Percentiles rank a stretch among this genome's conserved stretches.
These are phyloP conservation scores for Galagoides demidoff DNA, from an alignment of 2,797 vertebrate species.

Conservation along the genomic window DNA sequence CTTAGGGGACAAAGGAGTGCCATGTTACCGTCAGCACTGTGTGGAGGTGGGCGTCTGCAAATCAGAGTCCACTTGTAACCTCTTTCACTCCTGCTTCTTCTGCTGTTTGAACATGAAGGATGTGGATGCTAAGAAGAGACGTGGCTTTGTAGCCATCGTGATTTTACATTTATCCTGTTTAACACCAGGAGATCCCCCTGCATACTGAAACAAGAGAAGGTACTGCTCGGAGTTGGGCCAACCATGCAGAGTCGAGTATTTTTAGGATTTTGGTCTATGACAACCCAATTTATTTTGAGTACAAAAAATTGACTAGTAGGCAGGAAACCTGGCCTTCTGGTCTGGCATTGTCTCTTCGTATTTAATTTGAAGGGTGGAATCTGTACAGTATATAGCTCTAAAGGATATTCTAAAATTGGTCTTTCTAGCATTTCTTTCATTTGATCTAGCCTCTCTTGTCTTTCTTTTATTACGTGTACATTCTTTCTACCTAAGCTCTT, in stretches of 20 bases:
- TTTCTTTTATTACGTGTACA: not conserved
- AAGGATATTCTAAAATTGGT: not conserved
- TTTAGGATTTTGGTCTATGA: not conserved
- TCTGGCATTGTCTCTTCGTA: not conserved
- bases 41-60: not conserved
- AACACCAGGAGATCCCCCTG: not conserved
- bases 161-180: not conserved
- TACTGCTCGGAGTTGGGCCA: not conserved
- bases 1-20: not conserved
- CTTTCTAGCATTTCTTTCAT: not conserved
- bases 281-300: not conserved
- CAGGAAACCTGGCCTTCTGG: not conserved
- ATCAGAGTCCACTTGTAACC: not conserved
- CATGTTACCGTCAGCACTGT: too few species aligned
- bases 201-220: constrained; percentile 15
- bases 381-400: not conserved
- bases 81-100: not conserved
- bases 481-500: not conserved
- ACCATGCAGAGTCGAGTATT: not conserved
- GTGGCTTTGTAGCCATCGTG: not conserved
- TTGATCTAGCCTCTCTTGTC: not conserved
- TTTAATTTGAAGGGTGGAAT: not conserved
- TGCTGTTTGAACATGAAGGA: not conserved
- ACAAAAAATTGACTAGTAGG: not conserved
- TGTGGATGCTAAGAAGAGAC: not conserved